Conservation (phyloP, 2,888 invertebrate species). For the Imbricaverruca yamaguchii region DNA sequence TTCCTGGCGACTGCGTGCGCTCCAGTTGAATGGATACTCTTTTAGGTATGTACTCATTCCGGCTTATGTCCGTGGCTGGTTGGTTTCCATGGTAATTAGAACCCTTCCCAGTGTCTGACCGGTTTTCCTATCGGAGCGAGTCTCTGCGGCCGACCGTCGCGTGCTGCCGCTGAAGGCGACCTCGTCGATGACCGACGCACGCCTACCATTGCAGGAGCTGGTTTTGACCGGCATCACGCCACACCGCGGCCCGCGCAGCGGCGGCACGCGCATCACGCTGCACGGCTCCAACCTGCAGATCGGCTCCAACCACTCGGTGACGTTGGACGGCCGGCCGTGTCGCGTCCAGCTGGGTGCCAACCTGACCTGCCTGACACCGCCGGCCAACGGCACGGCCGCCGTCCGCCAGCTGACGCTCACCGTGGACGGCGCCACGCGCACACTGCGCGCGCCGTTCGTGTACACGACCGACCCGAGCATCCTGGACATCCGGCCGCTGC, state of each 20-base stretch:
- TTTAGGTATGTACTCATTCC: not conserved
- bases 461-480: conserved; percentile 92
- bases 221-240: conserved; percentile 67
- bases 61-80: too few species aligned
- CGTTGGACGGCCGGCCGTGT: conserved; percentile 61
- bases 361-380: conserved; percentile 76
- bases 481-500: conserved; percentile 83
- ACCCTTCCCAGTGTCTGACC: too few species aligned
- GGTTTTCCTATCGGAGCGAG: too few species aligned
- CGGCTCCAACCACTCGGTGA: conserved; percentile 74
- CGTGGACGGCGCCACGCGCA: conserved; percentile 83
- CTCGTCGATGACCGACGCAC: too few species aligned
- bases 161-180: too few species aligned
- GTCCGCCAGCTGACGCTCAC: conserved; percentile 65
- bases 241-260: conserved; percentile 81
- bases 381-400: conserved; percentile 51
- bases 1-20: too few species aligned
- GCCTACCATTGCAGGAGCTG: not conserved
- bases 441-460: conserved; percentile 68
- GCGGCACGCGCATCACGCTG: conserved; percentile 90
- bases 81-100: too few species aligned
- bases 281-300: conserved; percentile 88
- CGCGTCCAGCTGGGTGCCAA: conserved; percentile 80
- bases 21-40: too few species aligned
- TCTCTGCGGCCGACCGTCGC: too few species aligned